Conservation (phyloP, 64 coral and sea anemone species). For the Porites lutea region DNA sequence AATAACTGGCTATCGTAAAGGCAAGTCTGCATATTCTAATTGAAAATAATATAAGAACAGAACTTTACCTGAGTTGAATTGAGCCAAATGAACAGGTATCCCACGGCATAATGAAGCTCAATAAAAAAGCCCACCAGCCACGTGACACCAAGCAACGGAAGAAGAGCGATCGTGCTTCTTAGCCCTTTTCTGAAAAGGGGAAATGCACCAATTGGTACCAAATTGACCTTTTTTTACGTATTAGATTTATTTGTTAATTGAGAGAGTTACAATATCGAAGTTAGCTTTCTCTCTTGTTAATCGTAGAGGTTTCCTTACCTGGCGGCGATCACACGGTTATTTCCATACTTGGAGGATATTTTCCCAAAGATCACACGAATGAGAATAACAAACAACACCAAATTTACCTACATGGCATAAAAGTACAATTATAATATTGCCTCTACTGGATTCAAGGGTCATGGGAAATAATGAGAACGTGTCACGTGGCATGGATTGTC, state of each 20-base stretch:
- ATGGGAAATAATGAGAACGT: too few species aligned
- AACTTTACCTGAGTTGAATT: conserved; percentile 26
- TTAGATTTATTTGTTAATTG: too few species aligned
- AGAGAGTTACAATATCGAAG: too few species aligned
- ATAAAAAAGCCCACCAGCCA: conserved; percentile 20
- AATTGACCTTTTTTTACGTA: too few species aligned
- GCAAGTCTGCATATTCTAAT: too few species aligned
- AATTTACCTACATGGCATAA: conserved; percentile 1
- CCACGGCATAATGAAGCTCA: not conserved
- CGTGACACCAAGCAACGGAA: conserved; percentile 31
- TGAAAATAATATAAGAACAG: too few species aligned
- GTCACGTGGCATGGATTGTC: too few species aligned
- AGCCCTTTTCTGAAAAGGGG: not conserved
- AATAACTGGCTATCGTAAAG: too few species aligned
- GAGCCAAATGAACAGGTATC: not conserved
- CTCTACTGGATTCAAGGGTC: too few species aligned
- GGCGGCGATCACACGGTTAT: not conserved
- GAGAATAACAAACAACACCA: conserved; percentile 26
- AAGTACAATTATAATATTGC: not conserved
- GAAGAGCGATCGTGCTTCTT: conserved; percentile 1
- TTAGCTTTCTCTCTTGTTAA: too few species aligned
- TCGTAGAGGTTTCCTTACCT: not conserved
- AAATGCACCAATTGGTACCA: not conserved
- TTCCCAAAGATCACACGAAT: conserved; percentile 35
- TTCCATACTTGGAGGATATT: conserved; percentile 11